Evolutionary conservation across 2,888 invertebrate genomes (phyloP).

Genomic region (Melinaea marsaeus): DNA sequence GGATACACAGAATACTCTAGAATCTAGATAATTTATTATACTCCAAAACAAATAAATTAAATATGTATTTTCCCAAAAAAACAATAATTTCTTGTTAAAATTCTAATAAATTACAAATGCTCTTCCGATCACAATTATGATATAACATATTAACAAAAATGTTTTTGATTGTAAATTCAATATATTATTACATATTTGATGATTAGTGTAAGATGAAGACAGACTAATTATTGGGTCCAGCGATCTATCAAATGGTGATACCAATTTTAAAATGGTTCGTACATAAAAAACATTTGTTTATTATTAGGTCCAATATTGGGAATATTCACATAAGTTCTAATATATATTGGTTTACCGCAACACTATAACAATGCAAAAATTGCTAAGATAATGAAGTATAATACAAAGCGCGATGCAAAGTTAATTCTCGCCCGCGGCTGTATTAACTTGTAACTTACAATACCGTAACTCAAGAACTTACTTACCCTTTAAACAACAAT

Average conservation of each 20-base stretch:
- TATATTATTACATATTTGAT: slow-evolving; percentile 28
- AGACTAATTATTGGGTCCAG: slow-evolving; percentile 67
- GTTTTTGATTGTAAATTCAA: slow-evolving; percentile 14
- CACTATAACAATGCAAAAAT: slow-evolving; percentile 72
- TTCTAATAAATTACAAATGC: too few relatives aligned
- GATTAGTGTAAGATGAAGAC: slow-evolving; percentile 54
- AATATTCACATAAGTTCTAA: neutral
- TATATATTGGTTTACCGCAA: slow-evolving; percentile 32
- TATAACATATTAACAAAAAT: too few relatives aligned
- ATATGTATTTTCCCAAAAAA: too few relatives aligned
- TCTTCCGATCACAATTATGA: too few relatives aligned
- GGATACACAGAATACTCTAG: too few relatives aligned
- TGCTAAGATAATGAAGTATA: slow-evolving; percentile 71
- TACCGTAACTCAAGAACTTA: slow-evolving; percentile 15
- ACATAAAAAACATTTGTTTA: slow-evolving; percentile 3
- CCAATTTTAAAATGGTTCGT: too few relatives aligned
- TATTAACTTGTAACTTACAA: slow-evolving; percentile 69
- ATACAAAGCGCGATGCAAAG: slow-evolving; percentile 72
- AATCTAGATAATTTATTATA: too few relatives aligned
- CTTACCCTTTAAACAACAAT: slow-evolving; percentile 12
- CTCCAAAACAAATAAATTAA: too few relatives aligned
- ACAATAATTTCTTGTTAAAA: too few relatives aligned
- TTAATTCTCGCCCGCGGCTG: slow-evolving; percentile 64
- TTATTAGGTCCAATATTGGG: neutral
- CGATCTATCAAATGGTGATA: slow-evolving; percentile 55